Evolutionary conservation across 2,113 vertebrate genomes (phyloP).

Genomic region (Serilophus lunatus): DNA sequence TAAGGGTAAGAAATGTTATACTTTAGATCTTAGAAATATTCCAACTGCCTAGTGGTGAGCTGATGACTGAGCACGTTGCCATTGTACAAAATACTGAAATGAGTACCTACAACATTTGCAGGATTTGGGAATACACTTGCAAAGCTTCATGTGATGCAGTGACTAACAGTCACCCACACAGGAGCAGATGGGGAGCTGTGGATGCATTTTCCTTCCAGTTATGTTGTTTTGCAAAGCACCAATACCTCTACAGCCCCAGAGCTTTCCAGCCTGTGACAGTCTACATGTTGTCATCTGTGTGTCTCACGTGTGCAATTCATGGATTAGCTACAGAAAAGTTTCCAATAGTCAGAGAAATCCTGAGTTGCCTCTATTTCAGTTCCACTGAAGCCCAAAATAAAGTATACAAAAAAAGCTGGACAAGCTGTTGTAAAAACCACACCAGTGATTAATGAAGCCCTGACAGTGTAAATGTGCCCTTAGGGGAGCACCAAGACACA

Average conservation of each 20-base stretch:
- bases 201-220: neutral
- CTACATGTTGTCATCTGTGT: fast-evolving
- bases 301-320: fast-evolving
- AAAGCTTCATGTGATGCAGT: neutral
- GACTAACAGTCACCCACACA: neutral
- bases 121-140: neutral
- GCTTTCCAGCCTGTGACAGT: neutral
- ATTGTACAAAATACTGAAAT: neutral
- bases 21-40: neutral
- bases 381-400: neutral
- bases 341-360: neutral
- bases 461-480: neutral
- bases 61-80: neutral
- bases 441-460: neutral
- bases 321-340: neutral
- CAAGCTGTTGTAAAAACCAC: neutral
- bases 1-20: neutral
- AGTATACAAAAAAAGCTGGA: neutral
- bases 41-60: fast-evolving
- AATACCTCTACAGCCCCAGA: neutral
- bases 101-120: neutral
- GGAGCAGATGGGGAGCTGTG: neutral
- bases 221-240: neutral
- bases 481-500: fast-evolving
- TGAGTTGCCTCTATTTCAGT: neutral